Base-by-base conservation (phyloP, 2,113 vertebrate species). In the Hiodon alosoides region DNA sequence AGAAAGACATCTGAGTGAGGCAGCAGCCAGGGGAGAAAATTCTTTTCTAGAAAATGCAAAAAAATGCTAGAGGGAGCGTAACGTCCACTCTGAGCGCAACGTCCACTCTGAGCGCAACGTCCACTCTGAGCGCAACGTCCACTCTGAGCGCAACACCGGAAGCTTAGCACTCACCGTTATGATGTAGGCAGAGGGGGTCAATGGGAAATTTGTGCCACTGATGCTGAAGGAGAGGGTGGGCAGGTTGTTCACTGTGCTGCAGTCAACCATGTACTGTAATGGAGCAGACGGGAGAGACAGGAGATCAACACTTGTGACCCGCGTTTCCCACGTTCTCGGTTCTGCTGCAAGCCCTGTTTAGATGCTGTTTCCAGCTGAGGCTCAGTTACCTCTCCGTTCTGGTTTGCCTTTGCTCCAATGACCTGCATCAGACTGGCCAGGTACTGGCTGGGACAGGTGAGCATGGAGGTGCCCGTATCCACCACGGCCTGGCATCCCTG, bases 391-490 rank as follows among this genome's bases (percentile, higher is more conserved):
- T 77, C 5, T 71, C 87, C 89, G 51, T 89, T 68, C 58, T 86
- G 64, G 76, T 60, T 72, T 67, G 75, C 11, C 48, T 90, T 80
- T 66, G 85, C 90, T 57, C 88, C 88, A 78, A 90, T 85, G 51
- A 53, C 17, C 73, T 89, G 72, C 83, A 90, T 85, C 74, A 87
- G 79, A 16, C 9, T 0, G 54, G 69, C 69, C 58, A 90, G 54
- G 78, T 79, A 0, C 17, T 81, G 52, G 13, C 73, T 50, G 61
- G 87, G 89, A 11, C 76, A 86, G 17, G 87, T 84, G 64, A 90
- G 83, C 48, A 71, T 72, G 3, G 89, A 88, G 31, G 89, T 91
- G 65, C 88, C 89, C 2, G 88, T 90, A 74, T 91, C 90, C 16
- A 87, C 82, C 7, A 89, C 82, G 4, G 80, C 83, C 80, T 89